phyloP scores from a whole-genome alignment of 2,888 invertebrate genomes.

The Euspilapteryx auroguttella region DNA sequence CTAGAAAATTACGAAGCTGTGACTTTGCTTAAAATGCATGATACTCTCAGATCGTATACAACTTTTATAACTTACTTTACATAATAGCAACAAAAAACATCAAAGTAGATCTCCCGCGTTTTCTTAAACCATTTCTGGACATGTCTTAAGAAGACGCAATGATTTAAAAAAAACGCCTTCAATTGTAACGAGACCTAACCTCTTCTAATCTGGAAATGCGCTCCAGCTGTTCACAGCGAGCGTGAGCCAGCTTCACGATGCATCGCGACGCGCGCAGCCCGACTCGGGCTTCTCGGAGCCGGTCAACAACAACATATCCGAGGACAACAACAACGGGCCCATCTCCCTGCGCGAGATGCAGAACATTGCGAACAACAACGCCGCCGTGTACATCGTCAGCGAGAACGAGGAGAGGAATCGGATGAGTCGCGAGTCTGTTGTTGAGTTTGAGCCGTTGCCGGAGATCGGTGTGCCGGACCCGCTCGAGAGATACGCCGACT shows the following conservation, averaged over 20 bases:
- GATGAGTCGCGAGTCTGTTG: slow-evolving; percentile 38
- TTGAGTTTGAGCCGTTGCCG: slow-evolving; percentile 46
- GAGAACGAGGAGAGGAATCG: slow-evolving; percentile 50
- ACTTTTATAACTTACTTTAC: no score
- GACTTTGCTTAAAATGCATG: no score
- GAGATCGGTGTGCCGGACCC: slow-evolving; percentile 33
- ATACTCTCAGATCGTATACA: no score
- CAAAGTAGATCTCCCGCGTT: no score
- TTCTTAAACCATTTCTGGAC: no score
- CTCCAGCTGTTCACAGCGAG: slow-evolving; percentile 40
- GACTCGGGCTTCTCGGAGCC: slow-evolving; percentile 48
- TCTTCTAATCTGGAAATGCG: background rate
- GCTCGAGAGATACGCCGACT: slow-evolving; percentile 37
- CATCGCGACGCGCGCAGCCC: slow-evolving; percentile 27
- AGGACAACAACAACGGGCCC: slow-evolving; percentile 60
- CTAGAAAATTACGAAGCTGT: no score
- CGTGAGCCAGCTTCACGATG: slow-evolving; percentile 41
- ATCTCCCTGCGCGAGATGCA: slow-evolving; percentile 58
- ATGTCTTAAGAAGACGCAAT: no score
- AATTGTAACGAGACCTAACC: no score
- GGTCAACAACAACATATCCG: slow-evolving; percentile 44
- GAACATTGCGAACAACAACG: slow-evolving; percentile 61
- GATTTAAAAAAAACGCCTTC: no score
- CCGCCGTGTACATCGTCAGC: slow-evolving; percentile 50
- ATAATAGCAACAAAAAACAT: no score